Evolutionary conservation across 2,888 invertebrate genomes (phyloP).

Genomic region (Sympetrum striolatum): DNA sequence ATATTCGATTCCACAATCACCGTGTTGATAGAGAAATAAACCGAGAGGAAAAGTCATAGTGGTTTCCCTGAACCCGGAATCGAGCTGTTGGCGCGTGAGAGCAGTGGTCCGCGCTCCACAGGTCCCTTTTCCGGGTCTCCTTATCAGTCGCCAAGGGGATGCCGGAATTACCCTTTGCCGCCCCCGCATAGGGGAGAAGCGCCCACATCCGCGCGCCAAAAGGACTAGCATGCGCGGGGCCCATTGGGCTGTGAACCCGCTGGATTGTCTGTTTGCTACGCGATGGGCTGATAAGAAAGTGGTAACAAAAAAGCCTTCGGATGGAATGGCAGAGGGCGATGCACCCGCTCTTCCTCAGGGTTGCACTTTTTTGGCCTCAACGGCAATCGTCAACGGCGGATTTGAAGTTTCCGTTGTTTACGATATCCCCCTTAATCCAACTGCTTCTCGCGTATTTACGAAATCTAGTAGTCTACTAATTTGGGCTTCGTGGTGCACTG

Average conservation of each 20-base stretch:
- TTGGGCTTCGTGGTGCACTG: too few relatives aligned
- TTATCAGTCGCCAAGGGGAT: neutral
- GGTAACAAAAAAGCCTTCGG: neutral
- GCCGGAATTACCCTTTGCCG: slow-evolving; percentile 28
- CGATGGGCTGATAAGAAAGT: neutral
- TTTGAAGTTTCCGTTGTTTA: neutral
- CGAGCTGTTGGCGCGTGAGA: neutral
- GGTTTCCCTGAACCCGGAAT: too few relatives aligned
- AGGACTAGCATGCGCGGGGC: neutral
- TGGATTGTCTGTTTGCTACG: neutral
- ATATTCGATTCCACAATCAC: too few relatives aligned
- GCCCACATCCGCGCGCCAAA: neutral
- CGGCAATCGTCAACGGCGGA: neutral
- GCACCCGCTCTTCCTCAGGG: slow-evolving; percentile 13
- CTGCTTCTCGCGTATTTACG: too few relatives aligned
- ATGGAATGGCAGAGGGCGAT: neutral
- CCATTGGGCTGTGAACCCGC: slow-evolving; percentile 12
- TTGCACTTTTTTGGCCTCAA: neutral
- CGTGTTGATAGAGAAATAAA: too few relatives aligned
- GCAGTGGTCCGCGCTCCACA: neutral
- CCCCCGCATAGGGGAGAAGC: neutral
- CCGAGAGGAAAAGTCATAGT: too few relatives aligned
- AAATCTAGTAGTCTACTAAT: too few relatives aligned
- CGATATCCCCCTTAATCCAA: too few relatives aligned
- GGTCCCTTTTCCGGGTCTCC: neutral